phyloP scores from a whole-genome alignment of 2,113 vertebrate species.

The Sarotherodon lohbergeri region DNA sequence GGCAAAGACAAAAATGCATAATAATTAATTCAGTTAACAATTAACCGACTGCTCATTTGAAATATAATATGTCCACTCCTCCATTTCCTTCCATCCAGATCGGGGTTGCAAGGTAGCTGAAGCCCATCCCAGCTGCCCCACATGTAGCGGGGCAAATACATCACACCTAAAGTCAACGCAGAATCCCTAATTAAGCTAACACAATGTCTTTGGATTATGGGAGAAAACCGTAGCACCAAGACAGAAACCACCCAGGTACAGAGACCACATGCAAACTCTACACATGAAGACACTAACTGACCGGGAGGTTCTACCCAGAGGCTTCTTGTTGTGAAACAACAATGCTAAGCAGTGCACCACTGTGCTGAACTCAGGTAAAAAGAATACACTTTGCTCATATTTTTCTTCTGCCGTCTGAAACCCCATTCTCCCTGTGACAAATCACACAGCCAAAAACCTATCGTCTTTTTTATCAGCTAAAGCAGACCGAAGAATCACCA shows the following conservation, averaged over 20 bases:
- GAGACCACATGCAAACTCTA: not conserved
- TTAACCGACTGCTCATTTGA: not conserved
- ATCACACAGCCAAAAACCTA: not conserved
- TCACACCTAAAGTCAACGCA: not conserved
- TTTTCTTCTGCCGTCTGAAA: not conserved
- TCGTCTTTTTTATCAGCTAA: not conserved
- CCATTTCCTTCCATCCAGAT: not conserved
- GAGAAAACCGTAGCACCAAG: not conserved
- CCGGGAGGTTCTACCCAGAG: not conserved
- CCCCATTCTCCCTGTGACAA: not conserved
- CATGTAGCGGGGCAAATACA: not conserved
- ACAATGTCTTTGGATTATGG: not conserved
- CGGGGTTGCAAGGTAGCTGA: not conserved
- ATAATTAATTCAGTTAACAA: not conserved
- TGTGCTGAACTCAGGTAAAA: not conserved
- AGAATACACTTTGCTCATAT: not conserved
- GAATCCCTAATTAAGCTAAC: not conserved
- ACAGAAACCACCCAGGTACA: not conserved
- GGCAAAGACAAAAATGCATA: not conserved
- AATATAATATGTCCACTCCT: not conserved
- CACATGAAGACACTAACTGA: not conserved
- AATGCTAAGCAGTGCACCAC: not conserved
- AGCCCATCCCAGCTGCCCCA: not conserved
- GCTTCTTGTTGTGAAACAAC: not conserved
- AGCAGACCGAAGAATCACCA: not conserved